Percentiles rank a stretch among this genome's conserved stretches.
Conservation (phyloP, 2,888 invertebrate species). For the Clitarchus hookeri region DNA sequence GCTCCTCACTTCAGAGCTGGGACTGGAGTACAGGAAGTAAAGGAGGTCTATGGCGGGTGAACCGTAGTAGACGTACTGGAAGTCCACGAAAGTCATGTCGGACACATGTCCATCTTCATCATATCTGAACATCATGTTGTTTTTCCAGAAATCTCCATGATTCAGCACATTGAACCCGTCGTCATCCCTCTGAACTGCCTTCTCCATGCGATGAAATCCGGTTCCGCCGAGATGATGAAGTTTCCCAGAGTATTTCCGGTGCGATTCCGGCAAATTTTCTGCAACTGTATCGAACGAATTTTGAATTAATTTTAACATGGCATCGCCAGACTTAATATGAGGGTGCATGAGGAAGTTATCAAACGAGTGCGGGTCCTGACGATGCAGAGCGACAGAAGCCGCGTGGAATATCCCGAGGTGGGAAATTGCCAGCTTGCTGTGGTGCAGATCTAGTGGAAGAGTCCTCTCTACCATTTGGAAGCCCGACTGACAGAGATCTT, state of each 20-base stretch:
- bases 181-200: neutral
- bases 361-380: neutral
- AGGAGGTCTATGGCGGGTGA: slow-evolving; percentile 19
- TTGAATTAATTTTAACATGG: no score
- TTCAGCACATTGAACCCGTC: neutral
- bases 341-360: neutral
- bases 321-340: neutral
- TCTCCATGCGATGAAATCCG: neutral
- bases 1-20: neutral
- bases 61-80: neutral
- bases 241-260: neutral
- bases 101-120: neutral
- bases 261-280: neutral
- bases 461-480: neutral
- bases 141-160: slow-evolving; percentile 12
- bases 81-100: neutral
- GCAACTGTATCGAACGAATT: neutral
- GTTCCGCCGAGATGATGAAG: neutral
- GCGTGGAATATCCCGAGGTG: slow-evolving; percentile 10
- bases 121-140: slow-evolving; percentile 21
- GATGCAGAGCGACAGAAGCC: neutral
- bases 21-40: neutral
- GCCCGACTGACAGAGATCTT: slow-evolving; percentile 21
- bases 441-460: neutral
- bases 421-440: neutral